Percentiles rank a stretch among this genome's conserved stretches.
phyloP scores from a whole-genome alignment of 1,140 invertebrate genomes.

The Octopus sinensis region DNA sequence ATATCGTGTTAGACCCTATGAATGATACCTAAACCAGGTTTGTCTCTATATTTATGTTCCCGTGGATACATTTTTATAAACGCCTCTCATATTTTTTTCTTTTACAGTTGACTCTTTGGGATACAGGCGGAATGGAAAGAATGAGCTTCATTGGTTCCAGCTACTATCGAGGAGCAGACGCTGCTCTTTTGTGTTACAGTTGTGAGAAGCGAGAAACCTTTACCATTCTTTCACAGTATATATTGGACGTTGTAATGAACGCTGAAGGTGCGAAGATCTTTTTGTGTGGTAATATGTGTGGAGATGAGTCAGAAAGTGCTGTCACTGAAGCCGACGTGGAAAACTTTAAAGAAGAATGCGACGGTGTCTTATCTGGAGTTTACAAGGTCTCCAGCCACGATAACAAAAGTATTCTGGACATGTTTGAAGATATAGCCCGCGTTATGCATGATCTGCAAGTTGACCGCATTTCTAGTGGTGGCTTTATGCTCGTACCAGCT shows the following conservation, averaged over 20 bases:
- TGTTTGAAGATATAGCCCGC: constrained; percentile 83
- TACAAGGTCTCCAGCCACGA: constrained; percentile 90
- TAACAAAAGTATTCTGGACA: constrained; percentile 81
- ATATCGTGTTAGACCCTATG: not conserved
- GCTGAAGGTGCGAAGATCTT: constrained; percentile 39
- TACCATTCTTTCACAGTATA: constrained; percentile 49
- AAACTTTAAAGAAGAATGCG: constrained; percentile 87
- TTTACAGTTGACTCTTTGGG: constrained; percentile 53
- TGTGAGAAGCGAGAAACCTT: constrained; percentile 72
- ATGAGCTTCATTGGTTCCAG: constrained; percentile 53
- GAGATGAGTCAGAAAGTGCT: constrained; percentile 58
- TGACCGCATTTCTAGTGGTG: constrained; percentile 44
- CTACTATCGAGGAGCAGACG: constrained; percentile 52
- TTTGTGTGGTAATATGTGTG: constrained; percentile 43
- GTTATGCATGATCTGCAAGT: constrained; percentile 42
- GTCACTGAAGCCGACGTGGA: constrained; percentile 87
- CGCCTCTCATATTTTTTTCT: constrained; percentile 13
- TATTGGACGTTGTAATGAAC: constrained; percentile 53
- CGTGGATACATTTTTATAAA: too few relatives aligned
- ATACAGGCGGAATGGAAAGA: constrained; percentile 53
- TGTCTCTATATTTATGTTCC: not conserved
- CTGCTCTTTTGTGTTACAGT: constrained; percentile 60
- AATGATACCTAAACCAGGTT: not conserved
- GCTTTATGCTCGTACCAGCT: constrained; percentile 30
- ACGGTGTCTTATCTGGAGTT: constrained; percentile 80